Evolutionary conservation across 2,888 invertebrate species (phyloP).

Genomic region (Drosophila cognata): DNA sequence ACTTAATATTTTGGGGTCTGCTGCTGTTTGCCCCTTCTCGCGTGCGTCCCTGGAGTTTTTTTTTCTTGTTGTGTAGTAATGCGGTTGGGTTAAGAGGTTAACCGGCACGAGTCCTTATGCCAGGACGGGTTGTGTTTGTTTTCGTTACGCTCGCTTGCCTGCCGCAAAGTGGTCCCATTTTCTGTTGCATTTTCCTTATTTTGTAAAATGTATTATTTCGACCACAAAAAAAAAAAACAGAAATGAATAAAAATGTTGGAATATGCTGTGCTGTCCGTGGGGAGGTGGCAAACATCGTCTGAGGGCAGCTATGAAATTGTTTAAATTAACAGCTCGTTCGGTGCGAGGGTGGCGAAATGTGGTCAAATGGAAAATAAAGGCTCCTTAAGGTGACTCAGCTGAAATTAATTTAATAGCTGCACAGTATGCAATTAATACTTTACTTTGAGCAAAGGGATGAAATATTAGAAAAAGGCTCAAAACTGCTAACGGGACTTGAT

Average conservation of each 20-base stretch:
- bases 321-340: slow-evolving; percentile 57
- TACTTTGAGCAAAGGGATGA: neutral
- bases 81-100: slow-evolving; percentile 5
- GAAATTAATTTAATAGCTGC: neutral
- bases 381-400: slow-evolving; percentile 39
- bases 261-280: neutral
- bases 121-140: slow-evolving; percentile 59
- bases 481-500: neutral
- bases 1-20: slow-evolving; percentile 53
- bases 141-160: slow-evolving; percentile 62
- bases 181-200: slow-evolving; percentile 53
- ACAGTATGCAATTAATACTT: neutral
- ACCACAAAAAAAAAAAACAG: neutral
- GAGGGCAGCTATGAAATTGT: slow-evolving; percentile 43
- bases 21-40: slow-evolving; percentile 22
- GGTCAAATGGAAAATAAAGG: neutral
- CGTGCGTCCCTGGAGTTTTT: slow-evolving; percentile 36
- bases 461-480: neutral
- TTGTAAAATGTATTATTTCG: slow-evolving; percentile 50
- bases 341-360: slow-evolving; percentile 15
- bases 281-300: neutral
- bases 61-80: neutral
- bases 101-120: slow-evolving; percentile 37
- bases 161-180: slow-evolving; percentile 60
- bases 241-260: slow-evolving; percentile 25